Evolutionary conservation across 2,888 invertebrate species (phyloP).

Genomic region (Baronia brevicornis): DNA sequence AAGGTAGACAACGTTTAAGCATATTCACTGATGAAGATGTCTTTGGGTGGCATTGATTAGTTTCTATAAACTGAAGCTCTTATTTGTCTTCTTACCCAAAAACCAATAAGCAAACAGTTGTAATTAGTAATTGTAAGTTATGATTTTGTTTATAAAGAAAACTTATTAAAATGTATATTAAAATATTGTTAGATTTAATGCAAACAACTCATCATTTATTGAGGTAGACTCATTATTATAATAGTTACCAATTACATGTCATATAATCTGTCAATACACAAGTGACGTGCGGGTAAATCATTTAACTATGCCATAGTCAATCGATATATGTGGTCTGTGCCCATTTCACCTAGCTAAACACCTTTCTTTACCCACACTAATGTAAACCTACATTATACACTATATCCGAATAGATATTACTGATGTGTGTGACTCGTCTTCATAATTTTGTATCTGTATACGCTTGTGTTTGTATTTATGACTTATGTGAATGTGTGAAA

Average conservation of each 20-base stretch:
- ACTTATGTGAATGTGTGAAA: constrained; percentile 28
- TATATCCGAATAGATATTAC: constrained; percentile 15
- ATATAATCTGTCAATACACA: constrained; percentile 1
- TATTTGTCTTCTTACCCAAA: too few species aligned
- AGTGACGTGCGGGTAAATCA: constrained; percentile 20
- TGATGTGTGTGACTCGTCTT: constrained; percentile 17
- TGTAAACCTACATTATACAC: constrained; percentile 25
- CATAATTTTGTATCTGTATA: constrained; percentile 12
- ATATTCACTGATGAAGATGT: too few species aligned
- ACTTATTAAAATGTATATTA: too few species aligned
- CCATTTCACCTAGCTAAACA: constrained; percentile 68
- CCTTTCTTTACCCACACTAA: constrained; percentile 70
- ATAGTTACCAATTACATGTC: not conserved
- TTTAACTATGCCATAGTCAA: constrained; percentile 36
- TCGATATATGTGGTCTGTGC: constrained; percentile 39
- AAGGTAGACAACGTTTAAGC: too few species aligned
- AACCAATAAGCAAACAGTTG: too few species aligned
- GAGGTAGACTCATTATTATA: not conserved
- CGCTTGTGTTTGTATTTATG: constrained; percentile 1
- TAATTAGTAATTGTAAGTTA: too few species aligned
- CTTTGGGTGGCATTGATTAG: too few species aligned
- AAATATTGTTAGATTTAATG: too few species aligned
- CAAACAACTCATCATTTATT: not conserved
- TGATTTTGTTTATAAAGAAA: too few species aligned
- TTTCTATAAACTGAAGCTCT: too few species aligned